Conservation (phyloP, 2,888 invertebrate species). For the Gymnosoma rotundatum region DNA sequence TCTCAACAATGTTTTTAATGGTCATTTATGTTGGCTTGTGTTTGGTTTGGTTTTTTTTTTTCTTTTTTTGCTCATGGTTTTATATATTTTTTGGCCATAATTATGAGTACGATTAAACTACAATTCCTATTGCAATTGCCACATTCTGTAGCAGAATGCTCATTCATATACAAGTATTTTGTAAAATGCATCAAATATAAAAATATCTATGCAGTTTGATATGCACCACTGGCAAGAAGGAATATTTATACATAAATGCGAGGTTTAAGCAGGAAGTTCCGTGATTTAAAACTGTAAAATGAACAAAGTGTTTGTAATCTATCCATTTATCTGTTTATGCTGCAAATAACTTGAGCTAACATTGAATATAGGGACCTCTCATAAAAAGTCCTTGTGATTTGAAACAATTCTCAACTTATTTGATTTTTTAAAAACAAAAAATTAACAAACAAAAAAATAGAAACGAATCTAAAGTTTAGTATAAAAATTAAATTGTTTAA, state of each 20-base stretch:
- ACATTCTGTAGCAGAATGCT: slow-evolving; percentile 56
- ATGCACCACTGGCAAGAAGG: slow-evolving; percentile 5
- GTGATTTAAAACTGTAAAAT: too few species aligned
- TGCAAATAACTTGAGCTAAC: too few species aligned
- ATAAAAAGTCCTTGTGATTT: too few species aligned
- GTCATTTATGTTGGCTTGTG: slow-evolving; percentile 62
- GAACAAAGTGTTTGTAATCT: too few species aligned
- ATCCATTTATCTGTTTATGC: too few species aligned
- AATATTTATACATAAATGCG: slow-evolving; percentile 8
- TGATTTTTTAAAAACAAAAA: too few species aligned
- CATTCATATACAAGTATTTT: slow-evolving; percentile 31
- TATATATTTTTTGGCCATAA: slow-evolving; percentile 57
- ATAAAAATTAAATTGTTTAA: too few species aligned
- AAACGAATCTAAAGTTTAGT: too few species aligned
- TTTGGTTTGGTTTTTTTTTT: slow-evolving; percentile 15
- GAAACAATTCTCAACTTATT: too few species aligned
- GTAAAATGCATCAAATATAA: slow-evolving; percentile 39
- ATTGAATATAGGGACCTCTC: too few species aligned
- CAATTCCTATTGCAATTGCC: slow-evolving; percentile 68
- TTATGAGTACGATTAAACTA: slow-evolving; percentile 68
- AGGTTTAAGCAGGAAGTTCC: background rate
- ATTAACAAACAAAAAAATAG: too few species aligned
- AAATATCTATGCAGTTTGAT: slow-evolving; percentile 35
- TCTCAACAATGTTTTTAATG: slow-evolving; percentile 65
- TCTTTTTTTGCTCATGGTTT: background rate